Conservation (phyloP, 2,113 vertebrate species). For the Syrrhaptes paradoxus region DNA sequence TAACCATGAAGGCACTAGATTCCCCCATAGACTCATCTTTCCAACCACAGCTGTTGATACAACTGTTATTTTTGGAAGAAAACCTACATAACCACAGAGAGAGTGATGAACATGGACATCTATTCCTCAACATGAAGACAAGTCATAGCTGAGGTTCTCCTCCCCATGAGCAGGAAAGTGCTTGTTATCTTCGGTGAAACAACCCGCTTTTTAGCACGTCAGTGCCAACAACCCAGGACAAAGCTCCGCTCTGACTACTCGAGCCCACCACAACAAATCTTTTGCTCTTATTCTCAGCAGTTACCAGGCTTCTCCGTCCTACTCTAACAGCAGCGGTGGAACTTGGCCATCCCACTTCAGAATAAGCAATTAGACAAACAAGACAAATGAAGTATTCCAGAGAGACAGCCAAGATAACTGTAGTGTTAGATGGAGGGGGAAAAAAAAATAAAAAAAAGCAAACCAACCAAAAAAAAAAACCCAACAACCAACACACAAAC, state of each 20-base stretch:
- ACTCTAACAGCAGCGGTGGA: neutral
- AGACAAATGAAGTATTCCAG: neutral
- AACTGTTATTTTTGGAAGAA: neutral
- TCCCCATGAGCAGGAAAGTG: neutral
- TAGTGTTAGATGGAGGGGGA: neutral
- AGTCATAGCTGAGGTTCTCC: neutral
- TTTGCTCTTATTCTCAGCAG: neutral
- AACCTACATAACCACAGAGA: neutral
- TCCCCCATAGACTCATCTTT: neutral
- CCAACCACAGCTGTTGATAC: neutral
- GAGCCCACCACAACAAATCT: neutral
- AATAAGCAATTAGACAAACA: neutral
- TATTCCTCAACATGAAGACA: neutral
- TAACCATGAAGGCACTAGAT: neutral
- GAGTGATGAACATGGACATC: neutral
- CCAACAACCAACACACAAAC: neutral
- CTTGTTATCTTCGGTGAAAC: neutral
- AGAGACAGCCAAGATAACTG: neutral
- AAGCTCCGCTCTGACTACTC: no score
- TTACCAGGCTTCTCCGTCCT: neutral
- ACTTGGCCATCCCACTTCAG: neutral
- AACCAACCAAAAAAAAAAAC: neutral
- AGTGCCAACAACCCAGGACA: accelerated
- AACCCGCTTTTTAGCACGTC: neutral
- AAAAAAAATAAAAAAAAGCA: neutral